Conservation (phyloP, 2,113 vertebrate species). For the Charina bottae region DNA sequence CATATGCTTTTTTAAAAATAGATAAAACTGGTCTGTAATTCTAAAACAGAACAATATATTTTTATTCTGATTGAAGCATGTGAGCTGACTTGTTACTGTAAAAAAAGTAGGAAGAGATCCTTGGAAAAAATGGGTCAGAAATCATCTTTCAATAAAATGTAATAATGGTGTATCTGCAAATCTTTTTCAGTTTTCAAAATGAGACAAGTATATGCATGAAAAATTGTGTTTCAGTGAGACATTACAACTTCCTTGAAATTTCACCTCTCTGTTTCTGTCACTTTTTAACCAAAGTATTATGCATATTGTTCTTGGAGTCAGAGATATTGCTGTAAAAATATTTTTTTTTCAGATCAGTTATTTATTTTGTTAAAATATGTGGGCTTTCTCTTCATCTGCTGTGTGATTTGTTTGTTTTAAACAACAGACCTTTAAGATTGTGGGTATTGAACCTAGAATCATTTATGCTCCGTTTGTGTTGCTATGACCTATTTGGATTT, state of each 20-base stretch:
- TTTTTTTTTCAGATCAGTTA: not conserved
- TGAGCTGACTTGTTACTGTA: slow-evolving; percentile 9
- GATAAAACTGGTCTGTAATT: not conserved
- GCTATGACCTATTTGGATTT: not conserved
- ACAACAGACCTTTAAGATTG: not conserved
- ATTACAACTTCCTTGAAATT: not conserved
- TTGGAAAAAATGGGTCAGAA: not conserved
- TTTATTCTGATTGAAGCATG: slow-evolving; percentile 33
- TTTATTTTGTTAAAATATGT: not conserved
- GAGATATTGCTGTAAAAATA: not conserved
- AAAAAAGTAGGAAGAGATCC: slow-evolving; percentile 11
- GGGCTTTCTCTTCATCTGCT: not conserved
- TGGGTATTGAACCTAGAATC: not conserved
- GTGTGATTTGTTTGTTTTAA: not conserved
- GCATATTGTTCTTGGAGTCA: not conserved
- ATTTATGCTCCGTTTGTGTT: not conserved
- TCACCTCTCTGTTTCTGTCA: not conserved
- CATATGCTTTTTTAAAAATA: slow-evolving; percentile 30
- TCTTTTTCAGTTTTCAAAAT: slow-evolving; percentile 13
- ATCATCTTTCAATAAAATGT: not conserved
- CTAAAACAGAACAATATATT: slow-evolving; percentile 27
- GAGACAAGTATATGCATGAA: not conserved
- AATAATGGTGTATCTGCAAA: not conserved
- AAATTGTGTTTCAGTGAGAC: not conserved
- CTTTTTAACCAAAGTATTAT: not conserved